Evolutionary conservation across 2,888 invertebrate genomes (phyloP).

Genomic region (Sesia apiformis): DNA sequence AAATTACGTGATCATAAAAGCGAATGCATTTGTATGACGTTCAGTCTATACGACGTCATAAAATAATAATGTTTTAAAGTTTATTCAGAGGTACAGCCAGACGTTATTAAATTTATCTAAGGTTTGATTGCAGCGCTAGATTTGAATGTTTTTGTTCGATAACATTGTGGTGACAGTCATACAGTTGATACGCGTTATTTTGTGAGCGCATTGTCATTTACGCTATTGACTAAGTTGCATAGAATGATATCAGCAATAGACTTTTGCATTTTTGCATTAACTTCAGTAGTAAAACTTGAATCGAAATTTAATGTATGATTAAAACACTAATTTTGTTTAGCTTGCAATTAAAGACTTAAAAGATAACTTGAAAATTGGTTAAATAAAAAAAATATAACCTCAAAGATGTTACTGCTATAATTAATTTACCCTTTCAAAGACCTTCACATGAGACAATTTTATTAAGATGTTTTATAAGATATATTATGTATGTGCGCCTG

Average conservation of each 20-base stretch:
- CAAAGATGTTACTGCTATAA: no score
- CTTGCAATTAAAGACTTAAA: no score
- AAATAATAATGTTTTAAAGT: background rate
- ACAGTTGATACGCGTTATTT: background rate
- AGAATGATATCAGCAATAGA: no score
- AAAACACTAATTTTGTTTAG: no score
- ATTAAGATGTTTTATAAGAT: background rate
- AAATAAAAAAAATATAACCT: no score
- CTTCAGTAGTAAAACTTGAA: no score
- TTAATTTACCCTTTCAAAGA: no score
- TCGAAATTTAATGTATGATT: no score
- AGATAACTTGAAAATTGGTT: no score
- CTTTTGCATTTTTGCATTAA: no score
- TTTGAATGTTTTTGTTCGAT: background rate
- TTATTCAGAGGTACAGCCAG: background rate
- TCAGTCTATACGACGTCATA: background rate
- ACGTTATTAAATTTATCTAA: background rate
- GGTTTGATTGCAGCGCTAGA: background rate
- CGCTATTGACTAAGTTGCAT: no score
- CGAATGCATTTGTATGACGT: slow-evolving; percentile 15
- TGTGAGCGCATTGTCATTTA: background rate
- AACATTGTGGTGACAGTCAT: background rate
- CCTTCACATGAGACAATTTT: no score
- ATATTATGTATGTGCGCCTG: background rate
- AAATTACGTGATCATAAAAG: slow-evolving; percentile 24